These are phyloP conservation scores for Psix sp. DNA, from an alignment of 1,140 invertebrate genomes.

Conservation along the genomic window DNA sequence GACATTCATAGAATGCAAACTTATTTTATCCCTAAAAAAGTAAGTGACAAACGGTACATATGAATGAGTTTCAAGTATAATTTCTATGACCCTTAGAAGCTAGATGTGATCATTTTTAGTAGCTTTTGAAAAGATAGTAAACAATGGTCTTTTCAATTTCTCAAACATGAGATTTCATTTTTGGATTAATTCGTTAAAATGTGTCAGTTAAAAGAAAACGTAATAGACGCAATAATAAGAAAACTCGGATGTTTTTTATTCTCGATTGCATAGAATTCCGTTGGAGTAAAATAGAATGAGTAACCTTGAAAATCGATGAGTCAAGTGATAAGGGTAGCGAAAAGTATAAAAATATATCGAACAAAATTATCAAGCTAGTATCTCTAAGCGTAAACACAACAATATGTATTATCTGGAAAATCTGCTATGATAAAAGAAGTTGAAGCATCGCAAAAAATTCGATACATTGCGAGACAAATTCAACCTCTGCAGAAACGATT, in stretches of 20 bases:
- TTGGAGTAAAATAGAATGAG: conserved; percentile 37
- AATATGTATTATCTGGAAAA: neutral
- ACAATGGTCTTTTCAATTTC: too few species aligned
- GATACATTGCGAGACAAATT: too few species aligned
- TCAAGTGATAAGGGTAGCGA: conserved; percentile 33
- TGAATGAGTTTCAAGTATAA: too few species aligned
- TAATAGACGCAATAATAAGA: conserved; percentile 39
- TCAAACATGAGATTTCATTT: too few species aligned
- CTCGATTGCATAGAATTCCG: conserved; percentile 32
- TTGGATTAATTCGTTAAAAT: too few species aligned
- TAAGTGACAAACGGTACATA: too few species aligned
- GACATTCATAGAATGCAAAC: too few species aligned
- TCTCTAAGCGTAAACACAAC: conserved; percentile 1
- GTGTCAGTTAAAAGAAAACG: conserved; percentile 32
- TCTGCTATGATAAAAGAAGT: conserved; percentile 1
- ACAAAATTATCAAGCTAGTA: conserved; percentile 4
- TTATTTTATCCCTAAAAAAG: too few species aligned
- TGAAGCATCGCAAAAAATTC: neutral
- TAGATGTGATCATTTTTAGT: too few species aligned
- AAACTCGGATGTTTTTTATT: conserved; percentile 48
- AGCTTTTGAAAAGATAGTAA: too few species aligned
- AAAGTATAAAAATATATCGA: conserved; percentile 33
- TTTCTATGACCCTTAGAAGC: too few species aligned
- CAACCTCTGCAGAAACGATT: too few species aligned
- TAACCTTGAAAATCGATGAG: conserved; percentile 48